phyloP scores from a whole-genome alignment of 2,113 vertebrate species.

The Chlamydotis undulata region DNA sequence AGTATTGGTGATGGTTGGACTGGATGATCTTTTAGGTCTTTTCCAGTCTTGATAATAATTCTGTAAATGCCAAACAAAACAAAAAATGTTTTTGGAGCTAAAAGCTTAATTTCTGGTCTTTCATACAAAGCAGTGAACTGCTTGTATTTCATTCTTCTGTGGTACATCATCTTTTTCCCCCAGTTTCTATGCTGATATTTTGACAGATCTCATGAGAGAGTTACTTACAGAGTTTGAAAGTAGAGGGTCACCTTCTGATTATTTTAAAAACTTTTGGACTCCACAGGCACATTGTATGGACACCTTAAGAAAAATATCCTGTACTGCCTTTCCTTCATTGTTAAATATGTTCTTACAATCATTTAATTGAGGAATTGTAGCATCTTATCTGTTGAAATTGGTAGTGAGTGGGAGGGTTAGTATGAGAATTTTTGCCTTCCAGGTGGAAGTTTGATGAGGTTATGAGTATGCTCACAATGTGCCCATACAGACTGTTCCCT shows the following conservation, averaged over 20 bases:
- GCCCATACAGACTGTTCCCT: background rate
- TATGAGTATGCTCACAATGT: background rate
- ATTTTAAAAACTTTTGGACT: background rate
- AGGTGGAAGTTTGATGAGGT: background rate
- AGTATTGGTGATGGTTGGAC: too few species aligned
- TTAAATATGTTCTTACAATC: background rate
- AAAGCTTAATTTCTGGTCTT: background rate
- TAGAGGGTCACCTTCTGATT: background rate
- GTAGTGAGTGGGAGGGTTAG: background rate
- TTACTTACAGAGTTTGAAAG: background rate
- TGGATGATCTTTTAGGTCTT: too few species aligned
- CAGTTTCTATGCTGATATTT: background rate
- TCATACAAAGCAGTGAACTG: background rate
- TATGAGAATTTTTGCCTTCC: background rate
- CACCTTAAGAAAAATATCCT: background rate
- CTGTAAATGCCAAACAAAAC: too few species aligned
- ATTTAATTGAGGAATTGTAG: background rate
- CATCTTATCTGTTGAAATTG: background rate
- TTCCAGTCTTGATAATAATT: too few species aligned
- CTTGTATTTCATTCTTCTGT: background rate
- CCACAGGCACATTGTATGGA: too few species aligned
- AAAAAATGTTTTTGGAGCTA: background rate
- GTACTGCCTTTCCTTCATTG: background rate
- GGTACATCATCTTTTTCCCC: background rate
- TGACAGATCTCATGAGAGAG: background rate